Evolutionary conservation across 2,797 vertebrate species (phyloP), one percentile per base, ranked within the genome.

Genomic region (Danio albolineatus): DNA sequence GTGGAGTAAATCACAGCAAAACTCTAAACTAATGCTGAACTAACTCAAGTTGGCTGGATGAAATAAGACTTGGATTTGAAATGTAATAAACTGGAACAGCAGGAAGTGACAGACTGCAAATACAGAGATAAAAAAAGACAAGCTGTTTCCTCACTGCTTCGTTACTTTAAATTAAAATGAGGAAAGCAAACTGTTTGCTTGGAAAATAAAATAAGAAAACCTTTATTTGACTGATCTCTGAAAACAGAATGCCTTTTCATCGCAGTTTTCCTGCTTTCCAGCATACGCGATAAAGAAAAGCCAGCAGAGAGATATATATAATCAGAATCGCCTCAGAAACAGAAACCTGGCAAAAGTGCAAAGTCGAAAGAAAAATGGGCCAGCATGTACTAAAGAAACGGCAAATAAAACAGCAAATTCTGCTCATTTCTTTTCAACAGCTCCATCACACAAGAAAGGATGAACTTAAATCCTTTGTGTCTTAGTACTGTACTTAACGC

Each of bases 361-460:
- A 14, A 46, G 10, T 5, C 64, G 12, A 49, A 17, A 38, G 4
- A 38, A 61, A 74, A 49, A 38, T 0, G 21, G 28, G 2, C 66
- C 49, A 76, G 61, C 19, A 56, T 66, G 38, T 76, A 66, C 49
- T 28, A 66, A 56, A 46, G 7, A 28, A 54, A 43, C 16, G n/a
- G 69, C 67, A 41, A 44, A 73, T 73, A n/a, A 44, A 73, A 73
- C 41, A 28, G 49, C 74, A 56, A 76, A 76, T 16, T 76, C 16
- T 17, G 39, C 48, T 38, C 2, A 51, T 61, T 41, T 53, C 41
- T 13, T 69, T 69, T 36, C 66, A 13, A 46, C 59, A 62, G 46
- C 60, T 53, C 38, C 13, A 51, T 53, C 8, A 64, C 10, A 53
- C 12, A 36, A 53, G 4, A 61, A 28, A 73, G 41, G 14, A 48